Base-by-base conservation (phyloP, 2,797 vertebrate genomes). In the Lerista edwardsae region DNA sequence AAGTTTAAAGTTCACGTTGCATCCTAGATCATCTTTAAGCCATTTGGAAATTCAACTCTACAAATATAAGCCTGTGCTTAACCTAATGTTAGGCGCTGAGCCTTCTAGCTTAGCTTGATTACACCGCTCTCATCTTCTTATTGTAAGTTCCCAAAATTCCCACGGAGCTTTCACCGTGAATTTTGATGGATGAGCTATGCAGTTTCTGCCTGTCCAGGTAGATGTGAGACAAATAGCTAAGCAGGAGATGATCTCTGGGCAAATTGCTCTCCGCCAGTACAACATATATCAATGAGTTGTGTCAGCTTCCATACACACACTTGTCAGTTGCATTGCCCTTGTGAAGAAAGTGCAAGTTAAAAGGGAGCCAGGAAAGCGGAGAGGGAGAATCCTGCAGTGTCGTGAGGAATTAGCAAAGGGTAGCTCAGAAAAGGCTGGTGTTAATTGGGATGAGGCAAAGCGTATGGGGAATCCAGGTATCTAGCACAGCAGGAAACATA, bases 221-320 rank as follows among this genome's bases (percentile, higher is more conserved):
- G 90, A 92, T 95, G 91, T 94, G 94, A 96, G 94, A 94, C 91
- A 95, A 96, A 95, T 93, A 95, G 93, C 92, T 94, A 91, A 95
- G 95, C 92, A 95, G 93, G 90, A 93, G 91, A 95, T 93, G 94
- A 96, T 95, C 95, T 95, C 91, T 94, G 95, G 94, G 95, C 95
- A 97, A 97, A 97, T 97, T 96, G 96, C 94, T 95, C 95, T 96
- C 94, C 91, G 95, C 93, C 88, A 96, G 95, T 97, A 96, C 95
- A 96, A 96, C 95, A 96, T 91, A 93, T 96, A 96, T 96, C 93
- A 95, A 96, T 95, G 91, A 95, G 93, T 89, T 90, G 87, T 96
- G 96, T 97, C 96, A 97, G 94, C 93, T 96, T 94, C 95, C 93
- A 96, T 97, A 96, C 93, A 95, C 92, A 91, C 87, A 94, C 93